Conservation (phyloP, 92 coral and sea anemone genomes). For the Zoanthus solanderi region DNA sequence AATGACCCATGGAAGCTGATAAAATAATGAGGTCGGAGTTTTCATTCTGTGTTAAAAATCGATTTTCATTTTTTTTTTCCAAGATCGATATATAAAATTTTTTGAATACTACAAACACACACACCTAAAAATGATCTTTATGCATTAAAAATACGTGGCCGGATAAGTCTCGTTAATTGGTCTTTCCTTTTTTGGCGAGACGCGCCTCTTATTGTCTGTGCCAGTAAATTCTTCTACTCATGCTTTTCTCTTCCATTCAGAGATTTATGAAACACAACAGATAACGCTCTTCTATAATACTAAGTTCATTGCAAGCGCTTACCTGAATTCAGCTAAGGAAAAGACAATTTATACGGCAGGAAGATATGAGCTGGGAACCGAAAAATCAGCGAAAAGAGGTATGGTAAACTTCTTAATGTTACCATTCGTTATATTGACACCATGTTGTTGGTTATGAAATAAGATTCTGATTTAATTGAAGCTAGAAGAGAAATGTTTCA, state of each 20-base stretch:
- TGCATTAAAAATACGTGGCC: not conserved
- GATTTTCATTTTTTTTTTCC: not conserved
- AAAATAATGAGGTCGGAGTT: no score
- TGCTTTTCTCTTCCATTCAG: not conserved
- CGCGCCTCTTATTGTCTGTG: conserved; percentile 19
- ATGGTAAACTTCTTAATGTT: not conserved
- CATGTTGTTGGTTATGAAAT: not conserved
- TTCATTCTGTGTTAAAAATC: no score
- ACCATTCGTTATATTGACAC: not conserved
- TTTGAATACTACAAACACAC: not conserved
- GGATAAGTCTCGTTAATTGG: not conserved
- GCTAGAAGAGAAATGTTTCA: no score
- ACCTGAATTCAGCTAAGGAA: not conserved
- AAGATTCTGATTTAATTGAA: no score
- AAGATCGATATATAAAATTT: not conserved
- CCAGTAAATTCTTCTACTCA: not conserved
- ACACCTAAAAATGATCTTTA: not conserved
- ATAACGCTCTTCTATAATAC: not conserved
- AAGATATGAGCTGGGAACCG: conserved; percentile 1
- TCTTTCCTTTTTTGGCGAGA: conserved; percentile 33
- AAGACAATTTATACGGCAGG: not conserved
- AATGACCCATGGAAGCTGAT: no score
- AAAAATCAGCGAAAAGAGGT: not conserved
- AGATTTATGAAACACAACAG: not conserved
- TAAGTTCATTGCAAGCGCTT: not conserved